Conservation (phyloP, 2,113 vertebrate species). For the Tragelaphus scriptus region DNA sequence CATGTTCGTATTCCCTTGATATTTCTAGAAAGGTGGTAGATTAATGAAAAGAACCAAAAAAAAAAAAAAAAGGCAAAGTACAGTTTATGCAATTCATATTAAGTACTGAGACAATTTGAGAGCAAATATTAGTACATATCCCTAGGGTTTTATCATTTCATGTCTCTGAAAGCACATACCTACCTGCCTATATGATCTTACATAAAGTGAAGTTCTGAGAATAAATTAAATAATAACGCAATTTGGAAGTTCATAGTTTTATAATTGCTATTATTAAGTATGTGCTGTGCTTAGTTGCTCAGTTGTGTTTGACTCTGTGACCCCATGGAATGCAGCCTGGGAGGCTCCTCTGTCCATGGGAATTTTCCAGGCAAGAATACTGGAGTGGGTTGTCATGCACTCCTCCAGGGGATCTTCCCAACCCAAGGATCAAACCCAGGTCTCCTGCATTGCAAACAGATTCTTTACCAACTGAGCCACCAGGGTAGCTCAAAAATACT, state of each 20-base stretch:
- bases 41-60: not conserved
- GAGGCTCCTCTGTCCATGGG: not conserved
- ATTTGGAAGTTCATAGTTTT: not conserved
- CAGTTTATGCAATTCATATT: not conserved
- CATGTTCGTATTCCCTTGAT: not conserved
- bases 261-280: not conserved
- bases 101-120: not conserved
- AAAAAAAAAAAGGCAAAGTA: not conserved
- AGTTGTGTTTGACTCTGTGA: not conserved
- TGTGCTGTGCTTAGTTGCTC: not conserved
- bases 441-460: not conserved
- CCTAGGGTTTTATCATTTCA: not conserved
- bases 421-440: not conserved
- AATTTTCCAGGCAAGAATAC: not conserved
- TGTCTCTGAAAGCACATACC: not conserved
- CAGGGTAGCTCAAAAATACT: not conserved
- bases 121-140: not conserved
- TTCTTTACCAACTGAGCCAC: not conserved
- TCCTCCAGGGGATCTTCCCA: not conserved
- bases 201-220: not conserved
- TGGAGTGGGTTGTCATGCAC: not conserved
- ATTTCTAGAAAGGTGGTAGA: constrained; percentile 1
- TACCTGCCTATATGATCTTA: not conserved
- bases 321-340: not conserved
- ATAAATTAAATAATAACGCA: not conserved